phyloP scores from a whole-genome alignment of 2,797 vertebrate genomes.

The Chelon auratus region DNA sequence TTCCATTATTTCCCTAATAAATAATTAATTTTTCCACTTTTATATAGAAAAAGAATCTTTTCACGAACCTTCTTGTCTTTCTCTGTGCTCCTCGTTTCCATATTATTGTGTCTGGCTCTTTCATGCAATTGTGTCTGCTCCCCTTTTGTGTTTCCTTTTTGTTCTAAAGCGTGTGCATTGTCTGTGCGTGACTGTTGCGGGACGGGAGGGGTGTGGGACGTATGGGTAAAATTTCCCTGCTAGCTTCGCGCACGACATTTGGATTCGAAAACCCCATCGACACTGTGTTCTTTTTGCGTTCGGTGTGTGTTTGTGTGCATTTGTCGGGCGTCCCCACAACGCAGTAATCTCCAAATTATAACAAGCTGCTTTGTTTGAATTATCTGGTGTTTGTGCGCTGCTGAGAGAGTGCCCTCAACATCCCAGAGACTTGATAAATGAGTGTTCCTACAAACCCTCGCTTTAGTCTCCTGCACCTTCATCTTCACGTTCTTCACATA shows the following conservation, averaged over 20 bases:
- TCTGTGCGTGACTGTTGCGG: conserved; percentile 24
- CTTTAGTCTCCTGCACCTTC: conserved; percentile 62
- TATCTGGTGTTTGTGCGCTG: conserved; percentile 53
- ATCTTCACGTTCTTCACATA: conserved; percentile 52
- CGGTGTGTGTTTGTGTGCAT: conserved; percentile 12
- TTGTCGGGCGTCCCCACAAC: conserved; percentile 46
- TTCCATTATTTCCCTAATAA: conserved; percentile 17
- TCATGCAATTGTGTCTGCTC: conserved; percentile 63
- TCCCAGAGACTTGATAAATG: conserved; percentile 63
- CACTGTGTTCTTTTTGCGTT: conserved; percentile 1
- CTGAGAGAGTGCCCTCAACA: conserved; percentile 30
- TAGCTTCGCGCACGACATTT: conserved; percentile 31
- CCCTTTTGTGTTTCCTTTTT: conserved; percentile 41
- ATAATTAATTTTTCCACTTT: conserved; percentile 14
- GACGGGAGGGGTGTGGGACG: not conserved
- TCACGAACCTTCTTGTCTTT: conserved; percentile 29
- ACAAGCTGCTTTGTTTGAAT: conserved; percentile 67
- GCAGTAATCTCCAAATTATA: conserved; percentile 62
- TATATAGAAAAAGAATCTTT: conserved; percentile 3
- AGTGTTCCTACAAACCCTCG: conserved; percentile 50
- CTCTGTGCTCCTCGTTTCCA: conserved; percentile 13
- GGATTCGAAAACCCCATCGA: conserved; percentile 46
- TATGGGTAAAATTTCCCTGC: conserved; percentile 12
- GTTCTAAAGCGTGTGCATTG: conserved; percentile 16
- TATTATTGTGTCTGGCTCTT: conserved; percentile 55